phyloP scores from a whole-genome alignment of 2,113 vertebrate genomes.

The Mystacornis crossleyi region DNA sequence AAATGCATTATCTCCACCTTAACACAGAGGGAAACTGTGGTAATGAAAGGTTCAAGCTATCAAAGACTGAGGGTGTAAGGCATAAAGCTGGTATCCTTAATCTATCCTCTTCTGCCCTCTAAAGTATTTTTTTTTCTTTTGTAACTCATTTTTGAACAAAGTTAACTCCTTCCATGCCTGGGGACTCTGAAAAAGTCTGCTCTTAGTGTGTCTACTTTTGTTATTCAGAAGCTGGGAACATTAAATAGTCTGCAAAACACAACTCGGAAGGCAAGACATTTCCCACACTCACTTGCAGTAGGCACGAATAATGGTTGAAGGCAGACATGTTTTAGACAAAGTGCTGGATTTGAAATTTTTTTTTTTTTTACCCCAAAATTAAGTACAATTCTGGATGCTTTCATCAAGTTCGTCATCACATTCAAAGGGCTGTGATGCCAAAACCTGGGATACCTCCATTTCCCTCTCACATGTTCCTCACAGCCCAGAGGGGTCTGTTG shows the following conservation, averaged over 20 bases:
- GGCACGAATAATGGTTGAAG: neutral
- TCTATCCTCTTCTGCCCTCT: neutral
- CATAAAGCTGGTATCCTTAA: neutral
- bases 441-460: neutral
- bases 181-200: neutral
- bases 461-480: neutral
- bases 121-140: neutral
- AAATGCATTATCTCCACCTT: constrained; percentile 2
- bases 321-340: neutral
- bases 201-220: neutral
- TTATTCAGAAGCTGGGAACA: neutral
- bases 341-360: neutral
- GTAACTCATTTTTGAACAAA: neutral
- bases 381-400: neutral
- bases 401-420: neutral
- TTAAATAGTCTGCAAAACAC: neutral
- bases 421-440: neutral
- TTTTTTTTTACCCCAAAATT: neutral
- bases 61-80: neutral
- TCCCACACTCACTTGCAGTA: neutral
- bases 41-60: constrained; percentile 26
- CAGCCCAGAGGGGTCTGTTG: neutral
- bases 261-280: neutral
- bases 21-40: neutral
- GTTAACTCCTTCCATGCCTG: neutral